Evolutionary conservation across 2,888 invertebrate species (phyloP).

Genomic region (Athripsodes cinereus): DNA sequence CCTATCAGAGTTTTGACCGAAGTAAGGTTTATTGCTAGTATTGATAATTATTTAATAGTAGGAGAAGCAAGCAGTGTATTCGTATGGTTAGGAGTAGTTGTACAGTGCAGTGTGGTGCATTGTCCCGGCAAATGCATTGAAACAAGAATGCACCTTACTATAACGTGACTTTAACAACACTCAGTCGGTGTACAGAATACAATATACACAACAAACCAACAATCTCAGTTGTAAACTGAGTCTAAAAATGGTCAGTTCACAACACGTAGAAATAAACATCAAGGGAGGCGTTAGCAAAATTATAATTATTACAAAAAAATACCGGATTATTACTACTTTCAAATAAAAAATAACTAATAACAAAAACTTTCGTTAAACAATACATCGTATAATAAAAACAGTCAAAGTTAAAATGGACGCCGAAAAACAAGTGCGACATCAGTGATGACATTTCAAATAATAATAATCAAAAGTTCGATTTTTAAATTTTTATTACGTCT

Average conservation of each 20-base stretch:
- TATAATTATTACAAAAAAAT: constrained; percentile 17
- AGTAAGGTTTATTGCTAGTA: no score
- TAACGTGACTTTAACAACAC: constrained; percentile 19
- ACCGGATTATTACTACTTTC: constrained; percentile 14
- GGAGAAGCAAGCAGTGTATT: no score
- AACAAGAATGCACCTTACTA: constrained; percentile 22
- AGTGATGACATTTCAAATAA: background rate
- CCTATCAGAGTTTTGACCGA: no score
- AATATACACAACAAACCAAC: constrained; percentile 13
- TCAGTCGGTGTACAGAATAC: background rate
- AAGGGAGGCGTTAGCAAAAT: constrained; percentile 22
- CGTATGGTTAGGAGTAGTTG: no score
- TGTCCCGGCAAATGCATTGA: constrained; percentile 4
- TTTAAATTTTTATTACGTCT: no score
- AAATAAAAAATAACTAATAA: constrained; percentile 7
- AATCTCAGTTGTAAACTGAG: constrained; percentile 26
- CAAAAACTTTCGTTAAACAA: background rate
- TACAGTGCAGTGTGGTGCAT: no score
- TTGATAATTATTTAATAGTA: no score
- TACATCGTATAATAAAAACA: background rate
- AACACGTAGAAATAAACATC: constrained; percentile 17
- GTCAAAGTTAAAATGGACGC: constrained; percentile 9
- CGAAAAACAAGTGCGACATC: background rate
- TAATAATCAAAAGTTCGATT: no score
- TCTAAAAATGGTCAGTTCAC: constrained; percentile 27